Evolutionary conservation across 2,888 invertebrate genomes (phyloP), one percentile per base, ranked within the genome.

Genomic region (Conops quadrifasciatus): DNA sequence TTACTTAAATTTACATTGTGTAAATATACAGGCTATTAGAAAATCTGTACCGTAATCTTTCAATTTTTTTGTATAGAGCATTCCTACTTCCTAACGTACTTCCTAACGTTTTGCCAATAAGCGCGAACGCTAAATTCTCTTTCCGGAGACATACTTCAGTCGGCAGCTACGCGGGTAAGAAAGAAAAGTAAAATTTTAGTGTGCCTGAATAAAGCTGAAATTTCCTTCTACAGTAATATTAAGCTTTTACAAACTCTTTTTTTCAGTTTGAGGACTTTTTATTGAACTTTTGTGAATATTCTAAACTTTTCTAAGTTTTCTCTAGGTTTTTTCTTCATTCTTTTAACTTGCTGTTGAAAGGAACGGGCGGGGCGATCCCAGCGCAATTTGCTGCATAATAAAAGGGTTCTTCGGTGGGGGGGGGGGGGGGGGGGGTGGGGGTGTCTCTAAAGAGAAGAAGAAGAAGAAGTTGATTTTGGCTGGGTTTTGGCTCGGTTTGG

Each of bases 401-500:
- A n/a, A 21, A 19, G 7, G 49, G 49, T 43, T 11, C n/a, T 15
- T n/a, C n/a, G 49, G 45, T 5, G 13, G 5, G 45, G 13, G 45
- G 45, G 45, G 45, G 5, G 45, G 2, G 49, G 11, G 49, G 2
- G 24, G 21, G 5, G 21, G 21, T 21, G 2, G 24, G 9, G 28
- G 24, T 28, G 2, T 28, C 13, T 11, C 53, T 21, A 15, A 4
- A n/a, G 49, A 49, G 58, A 28, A 2, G 28, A n/a, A n/a, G n/a
- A n/a, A n/a, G n/a, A n/a, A n/a, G n/a, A n/a, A 24, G 28, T 15
- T 26, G 26, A 28, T 24, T 16, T 28, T 58, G 24, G 58, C 11
- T 56, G 43, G 51, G 68, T 68, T 62, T 43, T 62, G 68, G 49
- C 62, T 49, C 62, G 62, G 51, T 68, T 68, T 68, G 15, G 43